These are phyloP conservation scores for Lacanobia wlatinum DNA, from an alignment of 2,888 invertebrate genomes.

Conservation along the genomic window DNA sequence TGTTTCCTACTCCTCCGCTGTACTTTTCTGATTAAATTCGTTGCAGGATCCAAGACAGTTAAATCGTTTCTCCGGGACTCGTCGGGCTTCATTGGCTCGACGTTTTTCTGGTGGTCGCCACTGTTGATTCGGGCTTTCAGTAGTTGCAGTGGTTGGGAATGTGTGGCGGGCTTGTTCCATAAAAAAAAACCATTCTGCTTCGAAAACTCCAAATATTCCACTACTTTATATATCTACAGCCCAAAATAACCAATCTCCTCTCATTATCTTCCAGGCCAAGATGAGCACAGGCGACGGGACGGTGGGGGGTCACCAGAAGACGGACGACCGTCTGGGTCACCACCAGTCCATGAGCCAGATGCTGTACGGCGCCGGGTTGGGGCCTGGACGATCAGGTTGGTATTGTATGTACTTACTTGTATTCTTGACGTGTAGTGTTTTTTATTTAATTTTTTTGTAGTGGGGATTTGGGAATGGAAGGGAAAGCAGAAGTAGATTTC, in stretches of 20 bases:
- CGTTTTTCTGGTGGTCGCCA: no score
- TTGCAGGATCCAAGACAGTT: no score
- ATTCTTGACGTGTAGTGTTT: conserved; percentile 45
- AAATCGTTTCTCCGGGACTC: no score
- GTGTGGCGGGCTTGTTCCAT: no score
- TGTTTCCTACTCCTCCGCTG: no score
- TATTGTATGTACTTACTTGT: conserved; percentile 57
- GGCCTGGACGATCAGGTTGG: conserved; percentile 88
- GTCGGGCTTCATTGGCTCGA: no score
- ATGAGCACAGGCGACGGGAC: conserved; percentile 91
- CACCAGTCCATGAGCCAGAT: conserved; percentile 90
- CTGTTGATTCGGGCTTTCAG: no score
- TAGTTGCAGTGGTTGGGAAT: no score
- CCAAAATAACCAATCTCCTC: conserved; percentile 23
- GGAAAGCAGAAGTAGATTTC: background rate
- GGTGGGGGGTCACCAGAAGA: conserved; percentile 87
- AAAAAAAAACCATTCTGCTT: no score
- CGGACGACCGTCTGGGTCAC: conserved; percentile 86
- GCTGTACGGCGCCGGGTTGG: conserved; percentile 88
- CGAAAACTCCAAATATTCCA: no score
- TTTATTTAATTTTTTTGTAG: background rate
- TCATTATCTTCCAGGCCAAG: conserved; percentile 90
- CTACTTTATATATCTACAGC: no score
- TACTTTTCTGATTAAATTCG: no score
- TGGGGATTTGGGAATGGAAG: background rate